Evolutionary conservation across 2,113 vertebrate genomes (phyloP).

Genomic region (Ptilonorhynchus violaceus): DNA sequence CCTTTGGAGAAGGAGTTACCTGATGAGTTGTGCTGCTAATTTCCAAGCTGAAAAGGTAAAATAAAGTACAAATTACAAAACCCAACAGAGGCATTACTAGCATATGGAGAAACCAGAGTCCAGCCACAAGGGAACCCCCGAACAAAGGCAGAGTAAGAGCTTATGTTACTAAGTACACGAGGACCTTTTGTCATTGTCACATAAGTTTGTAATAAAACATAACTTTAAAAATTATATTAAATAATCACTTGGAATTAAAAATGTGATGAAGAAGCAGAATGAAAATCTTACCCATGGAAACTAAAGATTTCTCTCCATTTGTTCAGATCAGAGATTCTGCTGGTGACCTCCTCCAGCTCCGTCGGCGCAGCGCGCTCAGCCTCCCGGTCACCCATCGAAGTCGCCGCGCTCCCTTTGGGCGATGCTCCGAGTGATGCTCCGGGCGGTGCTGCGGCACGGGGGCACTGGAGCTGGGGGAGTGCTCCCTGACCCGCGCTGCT

Average conservation of each 20-base stretch:
- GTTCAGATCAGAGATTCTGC: slow-evolving; percentile 70
- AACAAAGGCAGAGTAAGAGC: neutral
- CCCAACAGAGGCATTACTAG: neutral
- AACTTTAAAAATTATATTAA: neutral
- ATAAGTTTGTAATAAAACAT: neutral
- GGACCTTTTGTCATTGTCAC: neutral
- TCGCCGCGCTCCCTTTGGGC: neutral
- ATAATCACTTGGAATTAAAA: neutral
- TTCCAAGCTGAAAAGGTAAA: slow-evolving; percentile 74
- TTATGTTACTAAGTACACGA: neutral
- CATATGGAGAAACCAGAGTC: neutral
- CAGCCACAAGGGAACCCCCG: neutral
- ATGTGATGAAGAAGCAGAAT: neutral
- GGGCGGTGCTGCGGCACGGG: fast-evolving
- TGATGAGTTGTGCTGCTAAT: neutral
- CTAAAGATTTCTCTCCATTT: slow-evolving; percentile 81
- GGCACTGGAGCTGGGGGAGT: fast-evolving
- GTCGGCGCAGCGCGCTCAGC: neutral
- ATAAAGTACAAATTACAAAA: neutral
- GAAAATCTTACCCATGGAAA: slow-evolving; percentile 62
- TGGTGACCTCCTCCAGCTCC: slow-evolving; percentile 69
- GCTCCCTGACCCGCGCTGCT: neutral
- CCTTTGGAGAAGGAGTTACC: slow-evolving; percentile 51
- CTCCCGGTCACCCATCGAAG: fast-evolving
- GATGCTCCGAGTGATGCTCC: neutral